A percentile compares a stretch with the other conserved stretches of the same genome.
These are phyloP conservation scores for Ganaspis brasiliensis DNA, from an alignment of 2,888 invertebrate species.

Conservation along the genomic window DNA sequence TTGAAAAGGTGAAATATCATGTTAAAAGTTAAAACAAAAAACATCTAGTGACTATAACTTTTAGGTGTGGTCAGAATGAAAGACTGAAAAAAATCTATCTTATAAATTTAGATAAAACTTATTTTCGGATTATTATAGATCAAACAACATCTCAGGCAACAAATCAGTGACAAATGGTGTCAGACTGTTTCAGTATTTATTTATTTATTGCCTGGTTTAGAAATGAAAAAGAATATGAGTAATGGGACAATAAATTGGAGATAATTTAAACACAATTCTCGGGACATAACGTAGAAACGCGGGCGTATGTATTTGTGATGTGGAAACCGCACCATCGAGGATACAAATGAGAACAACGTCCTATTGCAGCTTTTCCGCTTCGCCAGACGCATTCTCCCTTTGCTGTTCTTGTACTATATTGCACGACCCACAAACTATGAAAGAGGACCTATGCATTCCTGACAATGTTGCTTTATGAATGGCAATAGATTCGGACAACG, in stretches of 20 bases:
- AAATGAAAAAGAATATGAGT: slow-evolving; percentile 35
- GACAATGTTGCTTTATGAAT: slow-evolving; percentile 43
- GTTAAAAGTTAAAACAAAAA: no score
- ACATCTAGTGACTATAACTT: no score
- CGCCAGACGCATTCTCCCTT: slow-evolving; percentile 24
- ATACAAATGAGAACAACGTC: slow-evolving; percentile 37
- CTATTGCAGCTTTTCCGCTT: slow-evolving; percentile 31
- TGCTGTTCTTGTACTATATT: slow-evolving; percentile 27
- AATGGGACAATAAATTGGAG: slow-evolving; percentile 38
- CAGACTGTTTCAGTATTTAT: slow-evolving; percentile 28
- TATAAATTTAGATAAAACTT: no score
- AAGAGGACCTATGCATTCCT: slow-evolving; percentile 22
- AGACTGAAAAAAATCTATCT: no score
- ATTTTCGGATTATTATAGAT: no score
- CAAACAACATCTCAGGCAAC: neutral
- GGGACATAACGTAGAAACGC: slow-evolving; percentile 16
- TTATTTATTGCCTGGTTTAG: neutral
- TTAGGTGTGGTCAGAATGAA: no score
- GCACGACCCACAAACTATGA: slow-evolving; percentile 12
- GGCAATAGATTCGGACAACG: slow-evolving; percentile 64
- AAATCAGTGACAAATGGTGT: slow-evolving; percentile 36
- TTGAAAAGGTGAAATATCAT: no score
- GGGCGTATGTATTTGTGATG: neutral
- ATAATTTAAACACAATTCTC: slow-evolving; percentile 35
- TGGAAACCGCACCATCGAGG: slow-evolving; percentile 27